Conservation (phyloP, 2,113 vertebrate genomes). For the Mastomys natalensis region DNA sequence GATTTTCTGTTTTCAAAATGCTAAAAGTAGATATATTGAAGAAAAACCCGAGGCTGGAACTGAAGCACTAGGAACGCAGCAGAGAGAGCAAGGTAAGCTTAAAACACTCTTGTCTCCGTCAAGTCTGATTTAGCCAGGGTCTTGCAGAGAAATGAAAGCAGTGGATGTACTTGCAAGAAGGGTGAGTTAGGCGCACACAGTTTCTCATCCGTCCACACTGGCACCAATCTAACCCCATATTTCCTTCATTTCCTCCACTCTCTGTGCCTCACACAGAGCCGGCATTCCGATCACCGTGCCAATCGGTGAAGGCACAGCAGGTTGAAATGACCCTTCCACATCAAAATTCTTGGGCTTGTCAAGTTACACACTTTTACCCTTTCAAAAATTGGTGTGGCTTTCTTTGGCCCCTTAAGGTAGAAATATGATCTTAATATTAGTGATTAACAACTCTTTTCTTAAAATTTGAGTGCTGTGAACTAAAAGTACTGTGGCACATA, state of each 20-base stretch:
- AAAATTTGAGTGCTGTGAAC: constrained; percentile 46
- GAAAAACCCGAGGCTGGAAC: constrained; percentile 45
- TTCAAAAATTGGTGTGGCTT: constrained; percentile 29
- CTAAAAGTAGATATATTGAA: constrained; percentile 53
- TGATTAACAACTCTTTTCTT: constrained; percentile 36
- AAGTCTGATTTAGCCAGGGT: background rate
- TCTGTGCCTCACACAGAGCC: background rate
- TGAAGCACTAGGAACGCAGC: background rate
- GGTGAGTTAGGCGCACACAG: background rate
- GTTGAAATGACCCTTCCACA: background rate
- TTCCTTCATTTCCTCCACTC: background rate
- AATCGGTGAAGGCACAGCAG: background rate
- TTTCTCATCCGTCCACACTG: background rate
- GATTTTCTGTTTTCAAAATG: constrained; percentile 68
- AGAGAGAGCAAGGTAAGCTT: background rate
- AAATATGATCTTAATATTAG: background rate
- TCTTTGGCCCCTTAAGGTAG: constrained; percentile 33
- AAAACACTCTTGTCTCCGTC: background rate
- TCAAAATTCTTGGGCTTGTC: background rate
- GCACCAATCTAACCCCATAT: background rate
- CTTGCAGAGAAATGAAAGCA: constrained; percentile 24
- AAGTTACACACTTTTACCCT: background rate
- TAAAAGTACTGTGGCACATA: background rate
- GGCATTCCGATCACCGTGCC: background rate
- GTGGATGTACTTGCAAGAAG: background rate